Base-by-base conservation (phyloP, 2,888 invertebrate genomes). In the Pterostichus niger region DNA sequence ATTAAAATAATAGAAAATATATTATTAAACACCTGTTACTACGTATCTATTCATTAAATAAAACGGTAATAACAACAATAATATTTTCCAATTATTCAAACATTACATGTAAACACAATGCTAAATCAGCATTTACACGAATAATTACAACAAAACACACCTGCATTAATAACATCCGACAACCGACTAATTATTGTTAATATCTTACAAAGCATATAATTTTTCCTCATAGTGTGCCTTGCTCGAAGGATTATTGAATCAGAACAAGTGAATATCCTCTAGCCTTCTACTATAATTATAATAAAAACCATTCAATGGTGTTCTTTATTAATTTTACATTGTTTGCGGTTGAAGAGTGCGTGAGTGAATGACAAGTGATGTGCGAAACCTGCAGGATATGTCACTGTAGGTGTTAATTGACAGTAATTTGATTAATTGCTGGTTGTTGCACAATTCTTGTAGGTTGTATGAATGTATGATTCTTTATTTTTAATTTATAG, bases 361-460 rank as follows among this genome's bases (percentile, higher is more conserved):
- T 17, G 56, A 17, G 68, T 17, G 64, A 35, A 13, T 64, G 64
- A 64, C 64, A 64, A 40, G 15, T 17, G 56, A 56, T 56, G 56
- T n/a, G 49, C 49, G 59, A 59, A 5, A 64, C 31, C 68, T 17
- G 68, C 68, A 9, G 68, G 68, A 44, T 13, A 24, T 71, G 68
- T 71, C 68, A 71, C 68, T 71, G 68, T 71, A 71, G 68, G 68
- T 71, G 68, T 71, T 71, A 71, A 71, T 71, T 44, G 68, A 71
- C 68, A 44, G 46, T 71, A 71, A 71, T 71, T 71, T 71, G 68
- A 71, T 71, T 71, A 71, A 71, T 71, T 71, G 24, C 44, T 15
- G n/a, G 44, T 17, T 40, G 64, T 7, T 40, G 13, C 17, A 44
- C 40, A 40, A 40, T 6, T 40, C 40, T 40, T 1, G 40, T 71